A percentile compares a stretch with the other conserved stretches of the same genome.
These are phyloP conservation scores for Acanthurus leucopareius DNA, from an alignment of 2,797 vertebrate genomes.

Conservation along the genomic window DNA sequence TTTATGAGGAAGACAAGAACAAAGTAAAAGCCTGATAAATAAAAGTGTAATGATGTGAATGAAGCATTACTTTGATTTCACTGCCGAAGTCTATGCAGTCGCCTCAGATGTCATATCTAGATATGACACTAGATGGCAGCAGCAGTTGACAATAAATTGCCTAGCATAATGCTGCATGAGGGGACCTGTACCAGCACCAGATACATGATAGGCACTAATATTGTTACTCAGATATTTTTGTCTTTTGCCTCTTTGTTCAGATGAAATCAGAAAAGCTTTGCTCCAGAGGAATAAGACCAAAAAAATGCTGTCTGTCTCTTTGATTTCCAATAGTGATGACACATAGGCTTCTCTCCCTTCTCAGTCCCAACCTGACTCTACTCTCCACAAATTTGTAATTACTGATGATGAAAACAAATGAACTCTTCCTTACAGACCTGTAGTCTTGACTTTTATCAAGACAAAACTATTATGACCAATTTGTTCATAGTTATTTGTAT, in stretches of 20 bases:
- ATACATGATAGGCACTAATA: not conserved
- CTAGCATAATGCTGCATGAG: not conserved
- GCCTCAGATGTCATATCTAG: not conserved
- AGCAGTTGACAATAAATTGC: conserved; percentile 10
- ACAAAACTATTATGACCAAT: too few relatives aligned
- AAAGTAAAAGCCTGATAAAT: not conserved
- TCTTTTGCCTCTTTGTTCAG: not conserved
- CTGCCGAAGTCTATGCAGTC: not conserved
- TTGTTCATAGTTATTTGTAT: too few relatives aligned
- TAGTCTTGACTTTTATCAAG: too few relatives aligned
- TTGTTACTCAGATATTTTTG: not conserved
- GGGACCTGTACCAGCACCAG: too few relatives aligned
- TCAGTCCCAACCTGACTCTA: not conserved
- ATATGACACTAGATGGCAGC: conserved; percentile 55
- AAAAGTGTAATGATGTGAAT: not conserved
- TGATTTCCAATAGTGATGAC: not conserved
- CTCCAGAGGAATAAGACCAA: not conserved
- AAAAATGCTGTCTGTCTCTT: not conserved
- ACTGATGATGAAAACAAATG: too few relatives aligned
- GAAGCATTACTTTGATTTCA: not conserved
- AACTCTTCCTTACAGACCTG: too few relatives aligned
- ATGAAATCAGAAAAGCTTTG: not conserved
- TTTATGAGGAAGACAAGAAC: not conserved
- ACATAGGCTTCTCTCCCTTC: not conserved
- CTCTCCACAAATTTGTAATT: not conserved